Base-by-base conservation (phyloP, 2,888 invertebrate species). In the Diaphora mendica region DNA sequence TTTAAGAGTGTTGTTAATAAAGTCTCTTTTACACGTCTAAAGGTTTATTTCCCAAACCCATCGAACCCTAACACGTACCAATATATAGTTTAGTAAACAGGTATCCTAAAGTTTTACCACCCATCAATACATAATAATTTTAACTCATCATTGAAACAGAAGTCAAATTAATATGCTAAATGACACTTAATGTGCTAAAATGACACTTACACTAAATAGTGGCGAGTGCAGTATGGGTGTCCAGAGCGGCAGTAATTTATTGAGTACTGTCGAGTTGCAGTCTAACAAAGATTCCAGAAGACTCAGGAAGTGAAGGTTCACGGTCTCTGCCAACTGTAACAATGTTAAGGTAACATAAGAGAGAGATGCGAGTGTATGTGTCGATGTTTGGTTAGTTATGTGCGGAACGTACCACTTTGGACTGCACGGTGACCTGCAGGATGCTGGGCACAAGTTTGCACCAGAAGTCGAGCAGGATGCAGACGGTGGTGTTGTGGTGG, bases 391-490 rank as follows among this genome's bases (percentile, higher is more conserved):
- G 51, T 23, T 20, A 51, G 51, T 23, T 20, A 48, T 20, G 51
- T 51, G 17, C 39, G 7, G 15, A 35, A 93, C 97, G 96, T 86
- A 99, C 98, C 92, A 98, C 97, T 96, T 98, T 99, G 20, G 99
- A 92, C 77, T 94, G 93, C 81, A 91, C 90, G 59, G 99, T 97
- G 74, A 99, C 96, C 90, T 99, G 99, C 78, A 99, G 96, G 75
- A 99, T 97, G 78, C 98, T 98, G 0, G 99, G 99, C 62, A 99
- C 99, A 11, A 99, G 98, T 93, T 99, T 98, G 70, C 98, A 98
- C 99, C 99, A 99, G 96, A 99, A 99, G 95, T 99, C 99, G 84
- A 99, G 97, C 72, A 99, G 96, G 81, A 99, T 98, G 81, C 97
- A 97, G 93, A 97, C 96, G 1, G 98, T 97, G 23, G 97, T 96